Conservation (phyloP, 37 sponge, comb jelly and placozoan genomes). For the Petrosia ficiformis region DNA sequence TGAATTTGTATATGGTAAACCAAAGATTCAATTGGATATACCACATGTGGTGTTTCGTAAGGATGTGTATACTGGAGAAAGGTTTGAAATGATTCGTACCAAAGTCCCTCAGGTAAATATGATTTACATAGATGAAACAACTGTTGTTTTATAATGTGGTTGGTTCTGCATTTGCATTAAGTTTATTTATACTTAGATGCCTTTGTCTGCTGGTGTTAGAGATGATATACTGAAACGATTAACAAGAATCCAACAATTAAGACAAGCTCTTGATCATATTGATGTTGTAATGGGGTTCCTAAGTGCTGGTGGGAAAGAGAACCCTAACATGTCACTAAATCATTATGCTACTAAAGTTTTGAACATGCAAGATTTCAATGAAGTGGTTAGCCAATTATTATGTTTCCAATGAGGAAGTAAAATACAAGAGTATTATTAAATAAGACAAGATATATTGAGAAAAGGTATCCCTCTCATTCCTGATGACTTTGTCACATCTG, state of each 20-base stretch:
- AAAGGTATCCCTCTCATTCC: too few relatives aligned
- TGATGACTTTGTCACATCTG: too few relatives aligned
- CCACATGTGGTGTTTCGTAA: constrained; percentile 50
- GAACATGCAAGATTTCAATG: constrained; percentile 25
- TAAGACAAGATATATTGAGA: too few relatives aligned
- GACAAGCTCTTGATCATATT: constrained; percentile 51
- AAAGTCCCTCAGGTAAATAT: constrained; percentile 19
- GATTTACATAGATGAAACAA: too few relatives aligned
- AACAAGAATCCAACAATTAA: constrained; percentile 23
- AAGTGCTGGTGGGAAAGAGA: constrained; percentile 36
- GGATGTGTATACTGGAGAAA: constrained; percentile 42
- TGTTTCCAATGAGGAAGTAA: not conserved
- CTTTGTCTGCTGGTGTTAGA: constrained; percentile 20
- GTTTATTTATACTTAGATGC: constrained; percentile 6
- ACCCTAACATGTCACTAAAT: constrained; percentile 21
- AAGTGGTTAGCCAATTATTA: not conserved
- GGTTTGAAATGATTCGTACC: constrained; percentile 34
- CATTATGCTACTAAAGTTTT: constrained; percentile 49
- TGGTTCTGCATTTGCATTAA: too few relatives aligned
- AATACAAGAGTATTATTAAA: not conserved
- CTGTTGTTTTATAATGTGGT: too few relatives aligned
- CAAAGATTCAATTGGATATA: constrained; percentile 52
- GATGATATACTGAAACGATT: constrained; percentile 45
- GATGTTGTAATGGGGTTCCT: constrained; percentile 66
- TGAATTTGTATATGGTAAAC: constrained; percentile 68